Base-by-base conservation (phyloP, 2,888 invertebrate species). In the Aplocera efformata region DNA sequence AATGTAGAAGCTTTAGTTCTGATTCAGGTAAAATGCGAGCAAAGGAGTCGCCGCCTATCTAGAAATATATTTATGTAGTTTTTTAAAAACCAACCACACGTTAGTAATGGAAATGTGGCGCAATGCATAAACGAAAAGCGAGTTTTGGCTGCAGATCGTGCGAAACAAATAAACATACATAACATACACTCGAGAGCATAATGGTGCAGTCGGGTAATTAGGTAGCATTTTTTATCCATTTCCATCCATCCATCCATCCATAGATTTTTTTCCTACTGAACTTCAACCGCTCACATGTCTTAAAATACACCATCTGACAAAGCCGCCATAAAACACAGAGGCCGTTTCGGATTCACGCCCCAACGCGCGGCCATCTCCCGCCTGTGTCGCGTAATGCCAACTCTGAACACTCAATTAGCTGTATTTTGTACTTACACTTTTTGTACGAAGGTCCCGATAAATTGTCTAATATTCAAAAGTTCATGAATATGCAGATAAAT, bases 41-140 rank as follows among this genome's bases (percentile, higher is more conserved):
- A 41, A 48, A 42, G 34, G 24, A 32, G 32, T 38, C 34, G 32
- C 26, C 35, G 39, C 36, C 37, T 40, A 26, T 20, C 23, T 47
- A 65, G 59, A 56, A 53, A 65, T 60, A 63, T 59, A 63, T 56
- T 52, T 59, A 60, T 56, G 54, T 53, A 54, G 42, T 58, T 54
- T 52, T 39, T 50, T 56, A 38, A 44, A 35, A 48, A 43, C 56
- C 58, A 52, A 51, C 53, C 47, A 42, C 50, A 44, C 37, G 32
- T 31, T 56, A 55, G 60, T 60, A 57, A 63, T 64, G 57, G 64
- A 58, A 63, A 50, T 38, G 36, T 49, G 55, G 23, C 21, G 7
- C 28, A 50, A 55, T 41, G 6, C 22, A 5, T 20, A 20, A 20
- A 50, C 2, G 29, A 28, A 25, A 50, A 32, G 41, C 17, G 3